phyloP scores from a whole-genome alignment of 2,797 vertebrate species.

The Chrosomus eos region DNA sequence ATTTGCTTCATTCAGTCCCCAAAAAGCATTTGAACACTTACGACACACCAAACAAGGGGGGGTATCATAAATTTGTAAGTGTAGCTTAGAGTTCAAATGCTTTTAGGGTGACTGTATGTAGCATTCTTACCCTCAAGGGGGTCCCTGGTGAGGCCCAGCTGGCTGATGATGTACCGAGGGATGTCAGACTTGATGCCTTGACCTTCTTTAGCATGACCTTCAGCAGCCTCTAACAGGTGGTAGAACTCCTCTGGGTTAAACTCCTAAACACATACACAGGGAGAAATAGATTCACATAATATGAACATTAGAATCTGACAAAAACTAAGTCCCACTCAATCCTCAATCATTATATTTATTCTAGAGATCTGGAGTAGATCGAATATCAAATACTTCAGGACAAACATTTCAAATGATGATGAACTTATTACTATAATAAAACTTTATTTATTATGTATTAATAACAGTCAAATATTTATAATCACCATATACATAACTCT shows the following conservation, averaged over 20 bases:
- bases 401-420: neutral
- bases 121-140: constrained; percentile 88
- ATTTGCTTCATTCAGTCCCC: neutral
- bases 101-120: neutral
- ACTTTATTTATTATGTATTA: neutral
- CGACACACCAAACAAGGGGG: neutral
- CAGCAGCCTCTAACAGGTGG: constrained; percentile 94
- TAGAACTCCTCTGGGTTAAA: constrained; percentile 99
- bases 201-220: constrained; percentile 96
- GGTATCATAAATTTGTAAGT: neutral
- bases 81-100: neutral
- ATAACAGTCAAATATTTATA: neutral
- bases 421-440: neutral
- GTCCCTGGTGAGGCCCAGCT: constrained; percentile 95
- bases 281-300: neutral
- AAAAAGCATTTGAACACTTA: neutral
- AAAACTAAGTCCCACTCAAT: neutral
- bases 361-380: neutral
- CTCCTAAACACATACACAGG: constrained; percentile 76
- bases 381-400: neutral
- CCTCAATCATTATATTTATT: neutral
- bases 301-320: neutral
- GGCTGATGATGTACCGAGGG: constrained; percentile 96
- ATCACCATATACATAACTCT: neutral
- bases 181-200: constrained; percentile 97